Percentiles rank a stretch among this genome's conserved stretches.
phyloP scores from a whole-genome alignment of 1,140 invertebrate species.

The Brachionus manjavacas region DNA sequence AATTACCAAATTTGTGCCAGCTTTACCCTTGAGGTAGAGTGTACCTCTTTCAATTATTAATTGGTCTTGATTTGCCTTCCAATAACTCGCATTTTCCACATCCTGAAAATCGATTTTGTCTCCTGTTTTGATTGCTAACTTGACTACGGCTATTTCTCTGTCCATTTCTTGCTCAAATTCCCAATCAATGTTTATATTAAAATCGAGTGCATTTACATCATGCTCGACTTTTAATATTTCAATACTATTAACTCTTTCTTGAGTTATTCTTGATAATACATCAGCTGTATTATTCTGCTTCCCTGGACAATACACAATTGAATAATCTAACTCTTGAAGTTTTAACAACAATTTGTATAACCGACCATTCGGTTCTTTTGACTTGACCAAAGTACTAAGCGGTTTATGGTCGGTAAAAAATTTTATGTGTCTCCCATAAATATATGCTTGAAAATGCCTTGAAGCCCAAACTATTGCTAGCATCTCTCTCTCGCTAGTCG shows the following conservation, averaged over 20 bases:
- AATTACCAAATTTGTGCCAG: not conserved
- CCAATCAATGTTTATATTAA: not conserved
- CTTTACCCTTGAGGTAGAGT: not conserved
- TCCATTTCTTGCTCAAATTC: not conserved
- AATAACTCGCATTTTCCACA: not conserved
- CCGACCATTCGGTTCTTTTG: not conserved
- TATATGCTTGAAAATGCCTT: constrained; percentile 45
- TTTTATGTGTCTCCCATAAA: constrained; percentile 46
- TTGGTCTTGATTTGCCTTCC: not conserved
- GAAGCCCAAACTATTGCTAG: constrained; percentile 47
- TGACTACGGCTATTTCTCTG: not conserved
- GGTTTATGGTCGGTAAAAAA: constrained; percentile 47
- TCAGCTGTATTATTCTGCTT: constrained; percentile 20
- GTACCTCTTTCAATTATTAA: not conserved
- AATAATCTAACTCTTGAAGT: constrained; percentile 1
- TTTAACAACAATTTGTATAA: not conserved
- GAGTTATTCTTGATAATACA: not conserved
- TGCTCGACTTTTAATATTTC: not conserved
- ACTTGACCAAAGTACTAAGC: constrained; percentile 35
- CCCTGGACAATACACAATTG: not conserved
- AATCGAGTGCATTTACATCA: not conserved
- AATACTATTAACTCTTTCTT: not conserved
- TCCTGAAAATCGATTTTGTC: not conserved
- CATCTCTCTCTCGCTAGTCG: constrained; percentile 45
- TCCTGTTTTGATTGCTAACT: not conserved